Percentiles rank a stretch among this genome's conserved stretches.
Evolutionary conservation across 2,113 vertebrate genomes (phyloP).

Genomic region (Limnothrissa miodon): DNA sequence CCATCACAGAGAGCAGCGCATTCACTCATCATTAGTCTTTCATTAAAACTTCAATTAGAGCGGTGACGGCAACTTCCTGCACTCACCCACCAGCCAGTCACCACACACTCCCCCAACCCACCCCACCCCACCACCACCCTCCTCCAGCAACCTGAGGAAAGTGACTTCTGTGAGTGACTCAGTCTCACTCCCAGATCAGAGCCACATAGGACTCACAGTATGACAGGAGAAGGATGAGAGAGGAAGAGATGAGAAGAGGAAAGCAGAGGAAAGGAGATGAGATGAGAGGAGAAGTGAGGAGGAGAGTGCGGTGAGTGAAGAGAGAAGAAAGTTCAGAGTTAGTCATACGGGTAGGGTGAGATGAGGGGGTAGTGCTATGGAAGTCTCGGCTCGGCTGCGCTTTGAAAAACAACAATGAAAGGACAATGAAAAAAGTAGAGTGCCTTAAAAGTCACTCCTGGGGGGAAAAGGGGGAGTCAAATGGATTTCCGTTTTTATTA

Average conservation of each 20-base stretch:
- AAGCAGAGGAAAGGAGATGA: neutral
- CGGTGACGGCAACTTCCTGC: neutral
- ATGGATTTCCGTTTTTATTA: conserved; percentile 7
- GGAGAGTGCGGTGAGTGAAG: neutral
- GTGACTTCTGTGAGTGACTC: neutral
- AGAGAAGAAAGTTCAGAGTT: neutral
- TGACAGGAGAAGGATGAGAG: neutral
- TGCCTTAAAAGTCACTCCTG: neutral
- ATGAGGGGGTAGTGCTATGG: neutral
- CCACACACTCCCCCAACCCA: neutral
- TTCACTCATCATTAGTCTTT: conserved; percentile 17
- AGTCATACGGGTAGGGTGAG: neutral
- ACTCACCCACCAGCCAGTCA: neutral
- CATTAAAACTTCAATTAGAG: conserved; percentile 24
- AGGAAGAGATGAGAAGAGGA: neutral
- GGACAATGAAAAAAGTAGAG: neutral
- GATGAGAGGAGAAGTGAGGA: neutral
- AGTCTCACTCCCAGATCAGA: neutral
- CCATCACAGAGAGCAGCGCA: no score
- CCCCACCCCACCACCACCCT: neutral
- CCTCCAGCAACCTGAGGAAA: neutral
- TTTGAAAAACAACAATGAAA: neutral
- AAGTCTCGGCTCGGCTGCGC: neutral
- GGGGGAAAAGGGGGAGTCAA: neutral
- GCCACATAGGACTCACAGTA: neutral